phyloP scores from a whole-genome alignment of 2,888 invertebrate genomes.

The Brenthis hecate region DNA sequence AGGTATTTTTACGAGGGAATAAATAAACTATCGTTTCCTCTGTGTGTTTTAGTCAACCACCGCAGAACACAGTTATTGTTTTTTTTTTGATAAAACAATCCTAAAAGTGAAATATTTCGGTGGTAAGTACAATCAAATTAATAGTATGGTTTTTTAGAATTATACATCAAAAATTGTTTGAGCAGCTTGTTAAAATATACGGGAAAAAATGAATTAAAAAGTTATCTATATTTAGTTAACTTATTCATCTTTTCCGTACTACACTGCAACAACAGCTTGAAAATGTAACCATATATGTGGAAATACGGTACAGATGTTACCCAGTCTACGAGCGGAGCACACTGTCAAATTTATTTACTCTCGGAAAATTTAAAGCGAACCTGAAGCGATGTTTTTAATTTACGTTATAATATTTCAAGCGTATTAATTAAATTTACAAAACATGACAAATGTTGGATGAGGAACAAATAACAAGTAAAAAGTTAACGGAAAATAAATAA shows the following conservation, averaged over 20 bases:
- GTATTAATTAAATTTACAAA: conserved; percentile 38
- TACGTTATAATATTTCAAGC: conserved; percentile 43
- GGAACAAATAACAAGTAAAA: too few relatives aligned
- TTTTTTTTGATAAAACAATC: neutral
- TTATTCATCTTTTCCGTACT: conserved; percentile 16
- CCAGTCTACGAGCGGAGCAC: conserved; percentile 15
- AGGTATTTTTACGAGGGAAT: conserved; percentile 21
- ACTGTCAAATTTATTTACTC: conserved; percentile 20
- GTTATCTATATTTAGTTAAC: conserved; percentile 11
- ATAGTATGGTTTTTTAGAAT: neutral
- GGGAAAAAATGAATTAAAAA: conserved; percentile 12
- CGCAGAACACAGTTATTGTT: neutral
- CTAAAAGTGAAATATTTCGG: neutral
- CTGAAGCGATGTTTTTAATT: conserved; percentile 6
- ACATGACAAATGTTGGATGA: too few relatives aligned
- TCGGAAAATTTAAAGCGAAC: neutral
- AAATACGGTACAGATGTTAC: conserved; percentile 14
- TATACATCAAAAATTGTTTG: neutral
- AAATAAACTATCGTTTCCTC: conserved; percentile 14
- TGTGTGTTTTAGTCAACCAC: neutral
- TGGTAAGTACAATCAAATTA: neutral
- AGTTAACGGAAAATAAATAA: too few relatives aligned
- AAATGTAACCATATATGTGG: conserved; percentile 10
- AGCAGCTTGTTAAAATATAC: conserved; percentile 6
- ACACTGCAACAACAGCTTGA: conserved; percentile 18